These are phyloP conservation scores for Ceratina japonica DNA, from an alignment of 1,140 invertebrate genomes.

Conservation along the genomic window DNA sequence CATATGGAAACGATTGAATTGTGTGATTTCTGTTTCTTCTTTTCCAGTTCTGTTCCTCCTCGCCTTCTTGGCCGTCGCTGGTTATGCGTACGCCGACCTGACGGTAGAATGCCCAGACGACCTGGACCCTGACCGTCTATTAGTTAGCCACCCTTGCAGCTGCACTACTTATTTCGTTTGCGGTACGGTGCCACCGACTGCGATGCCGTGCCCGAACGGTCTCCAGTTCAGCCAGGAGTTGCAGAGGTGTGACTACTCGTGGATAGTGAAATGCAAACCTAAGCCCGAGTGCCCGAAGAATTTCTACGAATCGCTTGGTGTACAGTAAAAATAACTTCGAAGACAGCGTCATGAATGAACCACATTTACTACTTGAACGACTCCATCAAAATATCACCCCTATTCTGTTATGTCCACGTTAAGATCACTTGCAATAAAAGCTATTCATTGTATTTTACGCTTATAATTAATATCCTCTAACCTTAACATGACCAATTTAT, in stretches of 20 bases:
- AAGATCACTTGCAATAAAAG: too few species aligned
- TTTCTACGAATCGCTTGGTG: neutral
- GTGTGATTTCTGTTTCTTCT: neutral
- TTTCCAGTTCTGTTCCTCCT: constrained; percentile 31
- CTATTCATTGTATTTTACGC: too few species aligned
- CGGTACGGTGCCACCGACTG: constrained; percentile 74
- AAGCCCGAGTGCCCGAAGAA: neutral
- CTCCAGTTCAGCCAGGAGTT: neutral
- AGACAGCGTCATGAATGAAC: too few species aligned
- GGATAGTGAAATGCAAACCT: neutral
- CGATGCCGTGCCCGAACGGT: constrained; percentile 30
- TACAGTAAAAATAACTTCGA: neutral
- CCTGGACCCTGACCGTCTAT: too few species aligned
- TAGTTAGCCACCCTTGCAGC: constrained; percentile 72
- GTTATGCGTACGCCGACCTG: neutral
- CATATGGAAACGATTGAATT: too few species aligned
- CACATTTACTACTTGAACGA: too few species aligned
- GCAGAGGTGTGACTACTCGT: neutral
- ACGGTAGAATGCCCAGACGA: neutral
- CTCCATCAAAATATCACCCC: too few species aligned
- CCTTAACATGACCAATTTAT: too few species aligned
- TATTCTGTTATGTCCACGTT: too few species aligned
- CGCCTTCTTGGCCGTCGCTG: neutral
- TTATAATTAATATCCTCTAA: too few species aligned
- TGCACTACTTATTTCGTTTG: constrained; percentile 83